These are phyloP conservation scores for Hycleus cichorii DNA, from an alignment of 1,140 invertebrate genomes.

Conservation along the genomic window DNA sequence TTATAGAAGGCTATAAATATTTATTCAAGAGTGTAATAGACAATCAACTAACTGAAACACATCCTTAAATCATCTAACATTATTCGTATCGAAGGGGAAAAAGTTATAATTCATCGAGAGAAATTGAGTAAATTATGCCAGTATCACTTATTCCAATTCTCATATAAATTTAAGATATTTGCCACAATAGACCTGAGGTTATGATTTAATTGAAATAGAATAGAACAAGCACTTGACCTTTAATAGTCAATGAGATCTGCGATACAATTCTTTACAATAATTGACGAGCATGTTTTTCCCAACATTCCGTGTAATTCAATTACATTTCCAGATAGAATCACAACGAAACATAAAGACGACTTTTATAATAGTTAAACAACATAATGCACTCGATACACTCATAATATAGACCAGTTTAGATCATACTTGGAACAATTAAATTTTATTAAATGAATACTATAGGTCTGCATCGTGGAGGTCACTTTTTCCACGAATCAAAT, in stretches of 20 bases:
- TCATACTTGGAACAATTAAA: background rate
- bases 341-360: conserved; percentile 4
- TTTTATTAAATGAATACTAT: background rate
- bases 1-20: too few relatives aligned
- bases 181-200: conserved; percentile 3
- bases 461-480: too few relatives aligned
- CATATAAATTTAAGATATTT: too few relatives aligned
- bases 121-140: too few relatives aligned
- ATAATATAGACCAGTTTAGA: too few relatives aligned
- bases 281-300: conserved; percentile 21
- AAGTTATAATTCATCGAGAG: too few relatives aligned
- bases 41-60: too few relatives aligned
- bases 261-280: conserved; percentile 21
- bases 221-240: conserved; percentile 9
- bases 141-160: too few relatives aligned
- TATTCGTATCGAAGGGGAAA: too few relatives aligned
- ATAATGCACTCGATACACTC: background rate
- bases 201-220: conserved; percentile 16
- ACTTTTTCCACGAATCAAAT: too few relatives aligned
- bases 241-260: conserved; percentile 12
- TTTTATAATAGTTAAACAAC: background rate
- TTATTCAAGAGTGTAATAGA: too few relatives aligned
- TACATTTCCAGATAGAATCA: conserved; percentile 17
- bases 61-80: too few relatives aligned
- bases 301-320: conserved; percentile 22